phyloP scores from a whole-genome alignment of 2,797 vertebrate genomes.

The Heliangelus exortis region DNA sequence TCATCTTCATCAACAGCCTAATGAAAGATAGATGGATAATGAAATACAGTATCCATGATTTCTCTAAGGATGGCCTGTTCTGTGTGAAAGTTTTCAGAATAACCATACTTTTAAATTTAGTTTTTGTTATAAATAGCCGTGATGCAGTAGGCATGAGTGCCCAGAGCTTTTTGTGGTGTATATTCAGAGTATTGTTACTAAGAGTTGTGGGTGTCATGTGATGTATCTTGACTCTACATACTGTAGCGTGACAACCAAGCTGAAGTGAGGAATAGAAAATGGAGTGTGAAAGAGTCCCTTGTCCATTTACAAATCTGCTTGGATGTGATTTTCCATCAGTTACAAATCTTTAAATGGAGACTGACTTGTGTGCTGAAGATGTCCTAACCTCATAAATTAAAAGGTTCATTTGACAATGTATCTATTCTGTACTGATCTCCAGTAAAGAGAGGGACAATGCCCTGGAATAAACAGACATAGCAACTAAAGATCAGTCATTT shows the following conservation, averaged over 20 bases:
- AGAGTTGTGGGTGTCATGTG: rapidly evolving
- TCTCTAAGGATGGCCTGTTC: background rate
- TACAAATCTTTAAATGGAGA: background rate
- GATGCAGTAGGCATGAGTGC: rapidly evolving
- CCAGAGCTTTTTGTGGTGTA: background rate
- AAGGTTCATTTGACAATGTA: background rate
- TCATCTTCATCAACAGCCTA: background rate
- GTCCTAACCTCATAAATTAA: background rate
- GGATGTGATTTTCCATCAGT: background rate
- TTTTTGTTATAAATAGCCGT: background rate
- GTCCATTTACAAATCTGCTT: background rate
- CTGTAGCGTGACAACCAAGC: background rate
- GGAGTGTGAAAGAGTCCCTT: background rate
- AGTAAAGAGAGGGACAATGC: background rate
- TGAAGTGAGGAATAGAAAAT: background rate
- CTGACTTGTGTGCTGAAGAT: background rate
- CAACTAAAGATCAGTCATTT: no score
- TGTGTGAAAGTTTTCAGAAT: background rate
- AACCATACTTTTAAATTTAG: background rate
- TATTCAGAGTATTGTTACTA: background rate
- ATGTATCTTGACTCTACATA: background rate
- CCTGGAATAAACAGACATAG: background rate
- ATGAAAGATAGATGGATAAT: background rate
- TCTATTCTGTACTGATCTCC: background rate
- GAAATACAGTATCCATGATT: background rate